Base-by-base conservation (phyloP, 2,113 vertebrate genomes). In the Scomber japonicus region DNA sequence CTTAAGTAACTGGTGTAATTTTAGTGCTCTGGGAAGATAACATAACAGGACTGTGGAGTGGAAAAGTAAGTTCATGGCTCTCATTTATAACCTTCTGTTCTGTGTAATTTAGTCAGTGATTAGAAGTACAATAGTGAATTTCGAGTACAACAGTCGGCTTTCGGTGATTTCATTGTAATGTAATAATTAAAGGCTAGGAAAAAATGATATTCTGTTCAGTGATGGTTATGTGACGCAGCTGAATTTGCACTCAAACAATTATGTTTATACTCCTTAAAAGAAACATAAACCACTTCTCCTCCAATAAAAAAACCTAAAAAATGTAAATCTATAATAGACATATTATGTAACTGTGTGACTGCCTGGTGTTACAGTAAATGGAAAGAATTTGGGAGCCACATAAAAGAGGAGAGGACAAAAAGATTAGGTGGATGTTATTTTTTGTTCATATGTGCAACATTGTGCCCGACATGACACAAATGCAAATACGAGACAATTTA, bases 1-100 rank as follows among this genome's bases (percentile, higher is more conserved):
- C 56, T 75, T 72, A 64, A 79, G 81, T 68, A 71, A 75, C 50
- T 70, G 66, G 27, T 90, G 55, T 80, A 74, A 84, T 79, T 87
- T 78, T 60, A 75, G 67, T 59, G 55, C 56, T 53, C 4, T 35
- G 35, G 24, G 54, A 75, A 75, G 73, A 83, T 74, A 77, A 81
- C 64, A 75, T 7, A 67, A 75, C 55, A 35, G 35, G 9, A 40
- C 8, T 13, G 14, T 27, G 5, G 14, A 74, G 44, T 15, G 19
- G 24, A 30, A 73, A 80, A 78, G 65, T 21, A 54, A 12, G 35
- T 71, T 63, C 27, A 68, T 45, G 65, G 57, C 75, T 57, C 54
- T 65, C 14, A 57, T 75, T 80, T 78, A n/a, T 21, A 80, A 31
- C 46, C 19, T 50, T 70, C 49, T 71, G 30, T 68, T 82, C 24